phyloP scores from a whole-genome alignment of 2,888 invertebrate genomes.

The Napeogenes sylphis region DNA sequence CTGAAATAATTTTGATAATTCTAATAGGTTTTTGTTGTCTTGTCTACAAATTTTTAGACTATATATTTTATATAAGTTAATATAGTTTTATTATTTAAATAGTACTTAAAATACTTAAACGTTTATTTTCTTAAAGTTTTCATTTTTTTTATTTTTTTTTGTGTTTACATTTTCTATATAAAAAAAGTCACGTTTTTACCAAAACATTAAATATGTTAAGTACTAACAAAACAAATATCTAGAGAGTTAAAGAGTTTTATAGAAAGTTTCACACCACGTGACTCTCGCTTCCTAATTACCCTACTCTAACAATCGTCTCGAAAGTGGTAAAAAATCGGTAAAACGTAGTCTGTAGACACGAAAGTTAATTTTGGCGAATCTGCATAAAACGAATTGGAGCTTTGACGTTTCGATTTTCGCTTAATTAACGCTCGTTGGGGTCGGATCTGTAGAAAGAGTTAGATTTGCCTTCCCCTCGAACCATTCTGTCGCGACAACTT shows the following conservation, averaged over 20 bases:
- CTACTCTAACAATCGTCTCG: conserved; percentile 63
- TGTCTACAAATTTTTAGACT: too few species aligned
- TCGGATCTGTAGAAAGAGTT: conserved; percentile 61
- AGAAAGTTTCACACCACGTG: conserved; percentile 34
- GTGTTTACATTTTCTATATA: too few species aligned
- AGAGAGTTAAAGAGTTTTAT: conserved; percentile 9
- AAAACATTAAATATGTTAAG: too few species aligned
- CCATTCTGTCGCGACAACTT: conserved; percentile 53
- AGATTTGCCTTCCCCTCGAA: conserved; percentile 52
- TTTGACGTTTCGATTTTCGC: conserved; percentile 76
- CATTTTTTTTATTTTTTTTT: too few species aligned
- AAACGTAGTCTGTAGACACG: conserved; percentile 62
- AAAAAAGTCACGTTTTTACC: too few species aligned
- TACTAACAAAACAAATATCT: too few species aligned
- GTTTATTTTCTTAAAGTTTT: too few species aligned
- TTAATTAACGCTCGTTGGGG: conserved; percentile 70
- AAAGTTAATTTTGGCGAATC: conserved; percentile 70
- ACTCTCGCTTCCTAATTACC: conserved; percentile 59
- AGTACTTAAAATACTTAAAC: too few species aligned
- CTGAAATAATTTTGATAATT: too few species aligned
- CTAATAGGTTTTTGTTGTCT: too few species aligned
- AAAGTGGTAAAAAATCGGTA: conserved; percentile 42
- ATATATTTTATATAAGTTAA: too few species aligned
- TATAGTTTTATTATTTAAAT: too few species aligned
- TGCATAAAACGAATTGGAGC: conserved; percentile 69